Evolutionary conservation across 2,888 invertebrate genomes (phyloP).

Genomic region (Nymphalis urticae): DNA sequence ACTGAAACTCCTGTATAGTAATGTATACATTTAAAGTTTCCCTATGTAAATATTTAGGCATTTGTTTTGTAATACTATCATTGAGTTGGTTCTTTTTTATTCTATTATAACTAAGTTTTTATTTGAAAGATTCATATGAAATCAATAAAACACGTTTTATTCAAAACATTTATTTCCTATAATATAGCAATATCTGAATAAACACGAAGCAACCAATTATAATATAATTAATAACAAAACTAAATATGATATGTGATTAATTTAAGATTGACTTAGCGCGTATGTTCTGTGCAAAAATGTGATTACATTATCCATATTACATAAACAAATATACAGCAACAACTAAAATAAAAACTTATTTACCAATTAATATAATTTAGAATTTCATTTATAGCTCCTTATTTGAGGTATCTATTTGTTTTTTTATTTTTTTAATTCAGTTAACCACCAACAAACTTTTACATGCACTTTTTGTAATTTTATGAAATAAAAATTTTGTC

Average conservation of each 20-base stretch:
- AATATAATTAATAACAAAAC: constrained; percentile 76
- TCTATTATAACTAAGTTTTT: not conserved
- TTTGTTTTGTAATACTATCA: not conserved
- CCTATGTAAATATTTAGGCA: too few species aligned
- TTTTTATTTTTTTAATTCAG: not conserved
- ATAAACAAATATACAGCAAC: constrained; percentile 61
- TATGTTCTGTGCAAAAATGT: constrained; percentile 59
- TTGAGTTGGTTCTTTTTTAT: too few species aligned
- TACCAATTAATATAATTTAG: constrained; percentile 71
- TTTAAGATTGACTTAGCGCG: constrained; percentile 70
- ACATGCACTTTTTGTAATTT: too few species aligned
- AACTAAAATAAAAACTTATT: constrained; percentile 65
- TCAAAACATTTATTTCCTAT: constrained; percentile 73
- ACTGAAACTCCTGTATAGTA: constrained; percentile 8
- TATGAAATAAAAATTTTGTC: too few species aligned
- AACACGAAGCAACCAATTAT: constrained; percentile 77
- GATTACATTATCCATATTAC: constrained; percentile 51
- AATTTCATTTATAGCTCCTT: constrained; percentile 55
- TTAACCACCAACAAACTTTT: not conserved
- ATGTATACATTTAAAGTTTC: constrained; percentile 13
- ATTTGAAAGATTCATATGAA: not conserved
- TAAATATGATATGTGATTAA: constrained; percentile 78
- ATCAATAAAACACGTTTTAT: constrained; percentile 43
- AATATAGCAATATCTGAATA: constrained; percentile 69
- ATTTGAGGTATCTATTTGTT: constrained; percentile 41